Evolutionary conservation across 2,888 invertebrate species (phyloP).

Genomic region (Sphaerophoria rueppellii): DNA sequence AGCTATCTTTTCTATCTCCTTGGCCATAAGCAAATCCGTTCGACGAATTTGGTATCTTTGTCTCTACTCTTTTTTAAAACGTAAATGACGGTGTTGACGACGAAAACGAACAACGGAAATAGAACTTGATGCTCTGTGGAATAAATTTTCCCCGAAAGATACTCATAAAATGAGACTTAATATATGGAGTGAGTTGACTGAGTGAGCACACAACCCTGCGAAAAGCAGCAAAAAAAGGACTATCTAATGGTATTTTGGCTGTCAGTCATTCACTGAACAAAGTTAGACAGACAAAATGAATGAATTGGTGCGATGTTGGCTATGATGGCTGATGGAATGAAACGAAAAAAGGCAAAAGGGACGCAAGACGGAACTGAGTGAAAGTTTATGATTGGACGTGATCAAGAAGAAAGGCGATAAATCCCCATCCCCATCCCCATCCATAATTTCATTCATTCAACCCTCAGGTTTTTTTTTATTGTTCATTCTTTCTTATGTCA

Average conservation of each 20-base stretch:
- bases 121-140: slow-evolving; percentile 62
- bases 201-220: too few relatives aligned
- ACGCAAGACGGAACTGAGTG: slow-evolving; percentile 14
- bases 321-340: background rate
- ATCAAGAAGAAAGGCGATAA: slow-evolving; percentile 72
- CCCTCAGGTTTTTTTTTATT: slow-evolving; percentile 1
- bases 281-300: slow-evolving; percentile 30
- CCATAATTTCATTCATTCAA: background rate
- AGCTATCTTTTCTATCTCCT: too few relatives aligned
- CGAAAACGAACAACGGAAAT: background rate
- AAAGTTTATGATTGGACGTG: slow-evolving; percentile 72
- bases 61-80: too few relatives aligned
- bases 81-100: slow-evolving; percentile 48
- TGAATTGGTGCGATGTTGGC: slow-evolving; percentile 1
- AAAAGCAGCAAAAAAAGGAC: background rate
- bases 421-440: slow-evolving; percentile 44
- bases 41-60: background rate
- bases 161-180: slow-evolving; percentile 27
- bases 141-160: slow-evolving; percentile 68
- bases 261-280: slow-evolving; percentile 63
- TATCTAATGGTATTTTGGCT: slow-evolving; percentile 47
- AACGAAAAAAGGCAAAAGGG: slow-evolving; percentile 1
- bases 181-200: background rate
- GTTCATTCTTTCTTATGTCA: too few relatives aligned
- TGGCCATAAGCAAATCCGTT: slow-evolving; percentile 1